Evolutionary conservation across 2,113 vertebrate genomes (phyloP), one percentile per base, ranked within the genome.

Genomic region (Paraplagusia blochii): DNA sequence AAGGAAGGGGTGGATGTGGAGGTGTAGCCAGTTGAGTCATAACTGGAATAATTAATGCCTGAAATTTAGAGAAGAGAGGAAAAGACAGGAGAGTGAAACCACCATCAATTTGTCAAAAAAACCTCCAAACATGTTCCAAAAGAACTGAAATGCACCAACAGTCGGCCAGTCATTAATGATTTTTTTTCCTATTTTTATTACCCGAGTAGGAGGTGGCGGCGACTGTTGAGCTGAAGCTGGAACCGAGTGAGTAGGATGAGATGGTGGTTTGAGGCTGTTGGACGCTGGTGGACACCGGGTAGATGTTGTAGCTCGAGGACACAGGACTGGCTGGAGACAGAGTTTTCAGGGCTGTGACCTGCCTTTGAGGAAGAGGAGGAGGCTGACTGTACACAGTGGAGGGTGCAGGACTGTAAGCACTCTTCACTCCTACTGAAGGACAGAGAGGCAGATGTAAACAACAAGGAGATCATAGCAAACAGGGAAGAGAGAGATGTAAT

Each of bases 21-120:
- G 10, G 85, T 85, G 75, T 88, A 91, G 40, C 74, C 77, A 5
- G 74, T 61, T 1, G 80, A 61, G 1, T 90, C 89, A 47, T 90
- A 91, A 65, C 53, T 80, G 1, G 82, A 80, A 75, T 89, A 92
- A 76, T 54, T 89, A 10, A 89, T 76, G 57, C 91, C 93, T 92
- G 68, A 53, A 39, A 67, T 29, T 10, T 44, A 48, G 49, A 63
- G 22, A 53, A 15, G 63, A 22, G 11, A 60, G 43, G 12, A 67
- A 35, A 17, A 14, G 55, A 19, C 48, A n/a, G n/a, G n/a, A n/a
- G n/a, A n/a, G n/a, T n/a, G n/a, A n/a, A n/a, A n/a, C n/a, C n/a
- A n/a, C n/a, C n/a, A n/a, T n/a, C n/a, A n/a, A n/a, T n/a, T n/a
- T n/a, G n/a, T n/a, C n/a, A n/a, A n/a, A n/a, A n/a, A n/a, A n/a